These are phyloP conservation scores for Pelobates cultripes DNA, from an alignment of 2,797 vertebrate species.

Conservation along the genomic window DNA sequence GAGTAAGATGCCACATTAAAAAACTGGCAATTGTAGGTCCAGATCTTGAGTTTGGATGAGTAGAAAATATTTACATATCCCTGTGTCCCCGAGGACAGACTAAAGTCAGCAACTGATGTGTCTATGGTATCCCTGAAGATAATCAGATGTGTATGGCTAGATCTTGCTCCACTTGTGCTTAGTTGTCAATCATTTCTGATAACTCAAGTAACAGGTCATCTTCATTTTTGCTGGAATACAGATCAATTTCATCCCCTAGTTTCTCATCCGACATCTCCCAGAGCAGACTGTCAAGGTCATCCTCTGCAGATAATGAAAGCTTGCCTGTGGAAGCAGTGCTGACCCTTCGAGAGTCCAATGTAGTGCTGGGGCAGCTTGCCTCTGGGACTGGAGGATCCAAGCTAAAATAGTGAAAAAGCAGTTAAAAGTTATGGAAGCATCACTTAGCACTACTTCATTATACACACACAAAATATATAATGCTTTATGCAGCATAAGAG, in stretches of 20 bases:
- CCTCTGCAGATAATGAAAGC: constrained; percentile 69
- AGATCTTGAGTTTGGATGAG: not conserved
- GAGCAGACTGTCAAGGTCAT: constrained; percentile 92
- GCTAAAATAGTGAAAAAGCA: constrained; percentile 48
- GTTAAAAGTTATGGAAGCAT: not conserved
- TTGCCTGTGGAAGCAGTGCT: constrained; percentile 69
- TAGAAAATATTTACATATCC: not conserved
- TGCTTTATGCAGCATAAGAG: no score
- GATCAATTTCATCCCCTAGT: constrained; percentile 83
- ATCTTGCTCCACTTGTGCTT: constrained; percentile 56
- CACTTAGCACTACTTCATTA: not conserved
- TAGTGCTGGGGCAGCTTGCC: constrained; percentile 60
- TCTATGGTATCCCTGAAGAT: not conserved
- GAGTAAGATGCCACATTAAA: not conserved
- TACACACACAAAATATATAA: no score
- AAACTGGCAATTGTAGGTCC: not conserved
- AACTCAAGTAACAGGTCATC: constrained; percentile 85
- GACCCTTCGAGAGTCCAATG: constrained; percentile 68
- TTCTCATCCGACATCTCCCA: constrained; percentile 91
- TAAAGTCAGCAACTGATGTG: not conserved
- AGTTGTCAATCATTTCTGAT: constrained; percentile 84
- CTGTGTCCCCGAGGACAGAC: not conserved
- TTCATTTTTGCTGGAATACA: constrained; percentile 87
- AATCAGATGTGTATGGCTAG: not conserved
- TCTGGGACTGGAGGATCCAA: constrained; percentile 58